Evolutionary conservation across 2,797 vertebrate species (phyloP).

Genomic region (Acanthiza pusilla): DNA sequence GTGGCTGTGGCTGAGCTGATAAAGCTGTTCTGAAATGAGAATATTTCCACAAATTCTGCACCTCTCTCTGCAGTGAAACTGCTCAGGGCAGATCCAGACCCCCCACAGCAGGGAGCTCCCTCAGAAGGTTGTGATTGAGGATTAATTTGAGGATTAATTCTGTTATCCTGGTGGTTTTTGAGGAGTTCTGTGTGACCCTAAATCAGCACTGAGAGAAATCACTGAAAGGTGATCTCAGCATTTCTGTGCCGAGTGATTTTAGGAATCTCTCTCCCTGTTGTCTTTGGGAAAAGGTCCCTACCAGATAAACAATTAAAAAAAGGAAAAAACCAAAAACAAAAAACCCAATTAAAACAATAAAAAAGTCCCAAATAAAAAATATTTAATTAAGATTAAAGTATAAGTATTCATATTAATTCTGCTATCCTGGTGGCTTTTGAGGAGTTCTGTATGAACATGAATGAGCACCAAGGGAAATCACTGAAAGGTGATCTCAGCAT

Average conservation of each 20-base stretch:
- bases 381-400: too few species aligned
- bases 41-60: not conserved
- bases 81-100: not conserved
- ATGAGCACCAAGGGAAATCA: not conserved
- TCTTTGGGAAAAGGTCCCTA: too few species aligned
- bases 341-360: too few species aligned
- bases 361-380: too few species aligned
- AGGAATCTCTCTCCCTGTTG: too few species aligned
- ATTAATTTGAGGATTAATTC: not conserved
- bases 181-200: not conserved
- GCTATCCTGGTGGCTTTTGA: too few species aligned
- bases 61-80: not conserved
- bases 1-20: not conserved
- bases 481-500: not conserved
- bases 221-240: too few species aligned
- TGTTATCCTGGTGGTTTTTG: not conserved
- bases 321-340: too few species aligned
- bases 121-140: not conserved
- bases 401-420: too few species aligned
- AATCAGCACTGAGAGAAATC: not conserved
- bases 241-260: too few species aligned
- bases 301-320: too few species aligned
- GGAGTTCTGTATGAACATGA: too few species aligned
- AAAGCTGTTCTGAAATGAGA: accelerated
- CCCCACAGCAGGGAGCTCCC: not conserved